Percentiles rank a stretch among this genome's conserved stretches.
phyloP scores from a whole-genome alignment of 2,797 vertebrate species.

The Catostomus latipinnis region DNA sequence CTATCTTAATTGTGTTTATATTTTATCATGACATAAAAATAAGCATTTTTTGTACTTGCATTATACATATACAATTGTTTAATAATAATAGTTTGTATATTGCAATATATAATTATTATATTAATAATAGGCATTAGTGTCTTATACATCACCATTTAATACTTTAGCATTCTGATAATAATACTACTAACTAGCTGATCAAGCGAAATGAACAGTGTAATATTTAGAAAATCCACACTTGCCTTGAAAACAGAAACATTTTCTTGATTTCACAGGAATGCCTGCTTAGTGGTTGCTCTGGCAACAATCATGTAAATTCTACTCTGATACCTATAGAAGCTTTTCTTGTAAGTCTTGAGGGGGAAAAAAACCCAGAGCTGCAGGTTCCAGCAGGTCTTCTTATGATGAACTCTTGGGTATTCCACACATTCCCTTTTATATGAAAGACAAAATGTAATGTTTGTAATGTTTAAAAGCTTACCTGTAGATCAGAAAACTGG shows the following conservation, averaged over 20 bases:
- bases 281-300: no score
- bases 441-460: conserved; percentile 10
- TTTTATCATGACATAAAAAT: no score
- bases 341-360: conserved; percentile 51
- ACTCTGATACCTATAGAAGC: conserved; percentile 65
- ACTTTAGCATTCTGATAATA: no score
- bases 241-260: conserved; percentile 56
- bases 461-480: conserved; percentile 64
- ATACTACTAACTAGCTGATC: neutral
- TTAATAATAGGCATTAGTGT: no score
- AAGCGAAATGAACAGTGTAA: conserved; percentile 30
- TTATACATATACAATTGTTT: no score
- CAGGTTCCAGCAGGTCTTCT: conserved; percentile 19
- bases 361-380: conserved; percentile 2
- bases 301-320: conserved; percentile 71
- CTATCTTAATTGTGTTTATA: no score
- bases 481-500: conserved; percentile 98
- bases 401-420: neutral
- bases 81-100: no score
- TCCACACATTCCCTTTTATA: conserved; percentile 15
- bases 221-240: conserved; percentile 61
- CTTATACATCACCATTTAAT: no score
- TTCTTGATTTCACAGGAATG: no score
- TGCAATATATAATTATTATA: no score
- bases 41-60: no score